These are phyloP conservation scores for Parthenolecanium corni DNA, from an alignment of 2,888 invertebrate species.

Conservation along the genomic window DNA sequence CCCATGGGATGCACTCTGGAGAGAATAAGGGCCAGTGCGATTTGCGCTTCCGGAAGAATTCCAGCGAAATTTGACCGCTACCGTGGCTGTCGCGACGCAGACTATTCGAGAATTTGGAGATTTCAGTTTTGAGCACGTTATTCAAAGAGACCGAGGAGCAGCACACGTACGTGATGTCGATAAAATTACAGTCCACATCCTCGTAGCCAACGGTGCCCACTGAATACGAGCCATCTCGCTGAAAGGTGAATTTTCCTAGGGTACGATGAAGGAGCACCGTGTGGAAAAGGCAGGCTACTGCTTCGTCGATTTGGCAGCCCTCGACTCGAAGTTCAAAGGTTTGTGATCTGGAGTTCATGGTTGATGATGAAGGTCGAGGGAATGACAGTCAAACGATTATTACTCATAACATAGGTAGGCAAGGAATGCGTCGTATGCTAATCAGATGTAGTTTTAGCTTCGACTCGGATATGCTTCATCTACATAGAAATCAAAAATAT, in stretches of 20 bases:
- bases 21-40: constrained; percentile 83
- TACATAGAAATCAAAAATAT: too few relatives aligned
- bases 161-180: constrained; percentile 91
- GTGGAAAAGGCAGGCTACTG: constrained; percentile 81
- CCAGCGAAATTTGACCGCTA: constrained; percentile 76
- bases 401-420: too few relatives aligned
- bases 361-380: too few relatives aligned
- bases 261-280: constrained; percentile 83
- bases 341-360: constrained; percentile 42
- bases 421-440: too few relatives aligned
- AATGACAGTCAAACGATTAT: too few relatives aligned
- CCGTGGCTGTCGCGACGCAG: constrained; percentile 56
- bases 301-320: constrained; percentile 84
- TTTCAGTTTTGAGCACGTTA: constrained; percentile 59
- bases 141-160: constrained; percentile 73
- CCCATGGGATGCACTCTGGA: constrained; percentile 92
- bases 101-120: constrained; percentile 65
- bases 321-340: constrained; percentile 55
- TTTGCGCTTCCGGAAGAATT: constrained; percentile 87
- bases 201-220: constrained; percentile 91
- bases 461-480: too few relatives aligned
- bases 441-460: too few relatives aligned
- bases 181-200: constrained; percentile 95
- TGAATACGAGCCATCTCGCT: constrained; percentile 81
- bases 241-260: constrained; percentile 82